Percentiles rank a stretch among this genome's conserved stretches.
phyloP scores from a whole-genome alignment of 2,113 vertebrate species.

The Mugil cephalus region DNA sequence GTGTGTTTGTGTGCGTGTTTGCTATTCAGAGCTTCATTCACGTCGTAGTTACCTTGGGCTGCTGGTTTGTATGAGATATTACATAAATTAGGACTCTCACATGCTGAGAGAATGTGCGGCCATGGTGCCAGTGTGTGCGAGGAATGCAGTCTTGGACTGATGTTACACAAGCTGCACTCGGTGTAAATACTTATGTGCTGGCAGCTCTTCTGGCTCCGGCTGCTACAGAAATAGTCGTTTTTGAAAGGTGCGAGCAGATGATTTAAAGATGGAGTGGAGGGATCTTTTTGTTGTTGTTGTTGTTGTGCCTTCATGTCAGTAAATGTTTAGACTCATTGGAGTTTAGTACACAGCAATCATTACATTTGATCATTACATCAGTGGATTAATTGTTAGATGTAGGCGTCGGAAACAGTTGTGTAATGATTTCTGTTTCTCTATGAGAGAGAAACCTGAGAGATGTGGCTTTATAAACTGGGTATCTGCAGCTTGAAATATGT shows the following conservation, averaged over 20 bases:
- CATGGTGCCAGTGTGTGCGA: conserved; percentile 38
- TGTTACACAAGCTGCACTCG: conserved; percentile 59
- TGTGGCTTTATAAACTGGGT: not conserved
- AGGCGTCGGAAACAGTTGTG: not conserved
- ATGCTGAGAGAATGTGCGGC: conserved; percentile 55
- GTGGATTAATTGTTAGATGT: not conserved
- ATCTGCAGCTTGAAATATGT: not conserved
- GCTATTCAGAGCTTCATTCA: conserved; percentile 12
- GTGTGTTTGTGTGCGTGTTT: conserved; percentile 15
- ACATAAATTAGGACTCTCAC: conserved; percentile 71
- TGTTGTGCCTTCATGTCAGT: not conserved
- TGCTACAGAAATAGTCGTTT: conserved; percentile 12
- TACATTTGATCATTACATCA: not conserved
- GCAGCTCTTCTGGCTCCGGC: conserved; percentile 20
- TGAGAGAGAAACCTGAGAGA: no score
- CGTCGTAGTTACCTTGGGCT: conserved; percentile 46
- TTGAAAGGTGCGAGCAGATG: not conserved
- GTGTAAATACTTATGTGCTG: conserved; percentile 29
- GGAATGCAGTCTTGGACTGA: conserved; percentile 36
- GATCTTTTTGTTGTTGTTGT: not conserved
- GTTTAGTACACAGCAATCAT: not conserved
- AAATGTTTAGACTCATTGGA: not conserved
- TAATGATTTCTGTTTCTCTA: not conserved
- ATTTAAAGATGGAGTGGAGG: not conserved
- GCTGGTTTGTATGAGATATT: conserved; percentile 54